Base-by-base conservation (phyloP, 2,888 invertebrate species). In the Euproctis similis region DNA sequence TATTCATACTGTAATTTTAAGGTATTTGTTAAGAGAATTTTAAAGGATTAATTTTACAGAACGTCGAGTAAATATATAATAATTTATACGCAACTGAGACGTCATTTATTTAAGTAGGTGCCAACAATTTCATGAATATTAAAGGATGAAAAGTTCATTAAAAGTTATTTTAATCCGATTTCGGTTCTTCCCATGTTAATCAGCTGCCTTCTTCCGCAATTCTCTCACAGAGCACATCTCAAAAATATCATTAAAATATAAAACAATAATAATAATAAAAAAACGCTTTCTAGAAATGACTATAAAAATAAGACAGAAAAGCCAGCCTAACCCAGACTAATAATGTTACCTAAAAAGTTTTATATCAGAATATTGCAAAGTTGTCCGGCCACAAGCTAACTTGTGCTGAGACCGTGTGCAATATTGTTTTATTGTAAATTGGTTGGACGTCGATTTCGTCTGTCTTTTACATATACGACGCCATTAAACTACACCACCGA, bases 341-440 rank as follows among this genome's bases (percentile, higher is more conserved):
- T 51, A 59, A 70, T 59, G 59, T 56, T 58, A 62, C 61, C 63
- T 55, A 62, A 69, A 63, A 58, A 66, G 60, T 58, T 61, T 55
- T n/a, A n/a, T n/a, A n/a, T n/a, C n/a, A n/a, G n/a, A n/a, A n/a
- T n/a, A n/a, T n/a, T n/a, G n/a, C n/a, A n/a, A n/a, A n/a, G 50
- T 55, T 48, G 49, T 39, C 43, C 58, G 53, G 61, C 61, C 65
- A 51, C 66, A 67, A 61, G 60, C 66, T 45, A 55, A 61, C 56
- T 54, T 56, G 60, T 60, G 59, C 59, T 55, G 57, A 56, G 58
- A 53, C 56, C 56, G 57, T 44, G 57, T 56, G 70, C 76, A 70
- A 72, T 82, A 82, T 82, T 84, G 80, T 84, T 82, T 84, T 84
- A 84, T 82, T 82, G 82, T 82, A 84, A 84, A 84, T 84, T 84